These are phyloP conservation scores for Callopanchax toddi DNA, from an alignment of 2,113 vertebrate genomes.

Conservation along the genomic window DNA sequence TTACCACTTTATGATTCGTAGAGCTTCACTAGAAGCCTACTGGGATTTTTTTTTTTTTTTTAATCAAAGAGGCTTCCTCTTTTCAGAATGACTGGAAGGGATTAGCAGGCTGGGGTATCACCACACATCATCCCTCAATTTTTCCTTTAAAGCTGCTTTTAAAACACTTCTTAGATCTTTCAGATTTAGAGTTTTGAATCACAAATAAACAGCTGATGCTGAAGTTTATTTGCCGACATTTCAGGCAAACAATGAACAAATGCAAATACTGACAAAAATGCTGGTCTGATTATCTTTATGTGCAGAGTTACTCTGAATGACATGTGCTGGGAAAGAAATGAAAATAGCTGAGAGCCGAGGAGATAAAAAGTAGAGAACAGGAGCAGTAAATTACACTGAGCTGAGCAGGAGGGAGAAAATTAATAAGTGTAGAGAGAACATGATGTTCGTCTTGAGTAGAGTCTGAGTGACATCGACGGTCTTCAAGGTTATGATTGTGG, in stretches of 20 bases:
- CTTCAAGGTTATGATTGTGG: neutral
- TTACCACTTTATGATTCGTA: slow-evolving; percentile 12
- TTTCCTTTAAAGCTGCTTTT: neutral
- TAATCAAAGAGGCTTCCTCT: neutral
- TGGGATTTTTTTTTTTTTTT: neutral
- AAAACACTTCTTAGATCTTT: neutral
- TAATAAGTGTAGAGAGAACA: slow-evolving; percentile 26
- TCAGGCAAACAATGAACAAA: slow-evolving; percentile 31
- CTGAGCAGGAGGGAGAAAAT: slow-evolving; percentile 18
- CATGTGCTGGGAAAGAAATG: slow-evolving; percentile 20
- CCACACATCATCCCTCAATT: neutral
- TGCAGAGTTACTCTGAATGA: slow-evolving; percentile 26
- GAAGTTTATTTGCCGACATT: slow-evolving; percentile 7
- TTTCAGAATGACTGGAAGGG: neutral
- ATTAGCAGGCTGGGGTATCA: neutral
- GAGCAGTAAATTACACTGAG: slow-evolving; percentile 42
- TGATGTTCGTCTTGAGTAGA: slow-evolving; percentile 25
- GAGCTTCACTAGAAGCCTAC: slow-evolving; percentile 2
- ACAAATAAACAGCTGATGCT: slow-evolving; percentile 13
- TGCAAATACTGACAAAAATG: slow-evolving; percentile 26
- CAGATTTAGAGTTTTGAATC: slow-evolving; percentile 24
- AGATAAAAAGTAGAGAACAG: slow-evolving; percentile 42
- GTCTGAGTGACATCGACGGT: slow-evolving; percentile 16
- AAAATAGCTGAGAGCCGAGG: slow-evolving; percentile 29
- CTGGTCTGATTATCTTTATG: slow-evolving; percentile 13